Percentiles rank a stretch among this genome's conserved stretches.
Evolutionary conservation across 2,113 vertebrate species (phyloP).

Genomic region (Danionella cerebrum): DNA sequence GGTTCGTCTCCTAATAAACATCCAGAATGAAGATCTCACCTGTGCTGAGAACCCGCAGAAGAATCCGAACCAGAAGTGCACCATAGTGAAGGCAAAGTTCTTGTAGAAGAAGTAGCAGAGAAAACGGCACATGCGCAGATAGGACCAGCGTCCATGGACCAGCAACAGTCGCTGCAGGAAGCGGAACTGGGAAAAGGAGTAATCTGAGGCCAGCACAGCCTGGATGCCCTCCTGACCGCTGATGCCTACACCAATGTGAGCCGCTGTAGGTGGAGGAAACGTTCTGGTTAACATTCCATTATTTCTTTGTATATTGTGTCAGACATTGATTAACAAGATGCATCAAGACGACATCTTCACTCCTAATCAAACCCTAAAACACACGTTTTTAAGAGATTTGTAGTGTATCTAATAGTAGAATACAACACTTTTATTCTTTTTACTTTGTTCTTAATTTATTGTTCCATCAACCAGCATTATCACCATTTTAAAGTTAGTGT

Average conservation of each 20-base stretch:
- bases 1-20: conserved; percentile 24
- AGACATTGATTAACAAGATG: no score
- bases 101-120: conserved; percentile 98
- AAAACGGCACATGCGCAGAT: conserved; percentile 94
- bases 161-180: conserved; percentile 90
- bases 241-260: conserved; percentile 91
- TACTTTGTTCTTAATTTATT: no score
- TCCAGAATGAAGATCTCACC: conserved; percentile 54
- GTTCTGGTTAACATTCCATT: background rate
- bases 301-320: no score
- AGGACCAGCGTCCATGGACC: conserved; percentile 94
- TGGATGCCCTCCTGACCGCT: conserved; percentile 95
- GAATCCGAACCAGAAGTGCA: conserved; percentile 98
- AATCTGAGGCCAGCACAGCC: conserved; percentile 86
- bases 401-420: no score
- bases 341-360: no score
- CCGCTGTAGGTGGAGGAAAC: conserved; percentile 57
- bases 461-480: no score
- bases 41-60: conserved; percentile 94
- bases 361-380: no score
- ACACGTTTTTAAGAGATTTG: no score
- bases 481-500: no score
- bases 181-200: conserved; percentile 93
- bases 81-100: conserved; percentile 98
- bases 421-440: no score